phyloP scores from a whole-genome alignment of 2,797 vertebrate genomes.

The Hippoglossus hippoglossus region DNA sequence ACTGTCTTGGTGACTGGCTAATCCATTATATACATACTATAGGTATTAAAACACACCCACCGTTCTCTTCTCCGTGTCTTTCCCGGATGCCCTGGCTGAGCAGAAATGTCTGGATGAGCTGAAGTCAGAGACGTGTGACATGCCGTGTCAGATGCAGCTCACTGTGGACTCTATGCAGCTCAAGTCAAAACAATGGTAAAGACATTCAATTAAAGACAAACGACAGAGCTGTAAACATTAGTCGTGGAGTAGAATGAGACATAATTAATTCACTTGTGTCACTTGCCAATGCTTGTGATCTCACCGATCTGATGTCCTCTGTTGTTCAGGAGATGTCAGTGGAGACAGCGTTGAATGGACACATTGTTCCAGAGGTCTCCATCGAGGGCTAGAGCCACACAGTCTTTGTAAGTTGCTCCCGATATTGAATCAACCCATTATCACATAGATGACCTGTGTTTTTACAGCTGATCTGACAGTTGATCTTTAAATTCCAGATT shows the following conservation, averaged over 20 bases:
- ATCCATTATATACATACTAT: too few species aligned
- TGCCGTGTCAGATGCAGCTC: slow-evolving; percentile 66
- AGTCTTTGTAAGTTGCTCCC: slow-evolving; percentile 52
- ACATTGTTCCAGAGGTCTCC: slow-evolving; percentile 71
- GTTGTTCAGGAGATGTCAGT: slow-evolving; percentile 65
- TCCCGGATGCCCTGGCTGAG: slow-evolving; percentile 33
- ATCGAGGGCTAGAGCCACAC: slow-evolving; percentile 71
- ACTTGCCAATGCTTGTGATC: too few species aligned
- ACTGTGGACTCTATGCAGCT: slow-evolving; percentile 55
- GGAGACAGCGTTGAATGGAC: slow-evolving; percentile 70
- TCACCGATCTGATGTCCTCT: slow-evolving; percentile 9
- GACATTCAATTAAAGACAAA: too few species aligned
- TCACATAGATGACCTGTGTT: neutral
- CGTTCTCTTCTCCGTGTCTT: neutral
- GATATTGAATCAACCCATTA: neutral
- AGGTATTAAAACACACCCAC: too few species aligned
- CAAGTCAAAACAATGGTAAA: slow-evolving; percentile 45
- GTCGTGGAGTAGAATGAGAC: too few species aligned
- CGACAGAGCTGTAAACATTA: too few species aligned
- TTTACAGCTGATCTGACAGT: neutral
- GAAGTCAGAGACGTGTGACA: slow-evolving; percentile 50
- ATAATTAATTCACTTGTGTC: too few species aligned
- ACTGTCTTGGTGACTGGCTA: too few species aligned
- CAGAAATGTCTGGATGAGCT: slow-evolving; percentile 44
- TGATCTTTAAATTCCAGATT: slow-evolving; percentile 59